These are phyloP conservation scores for Nomia melanderi DNA, from an alignment of 1,140 invertebrate genomes.

Conservation along the genomic window DNA sequence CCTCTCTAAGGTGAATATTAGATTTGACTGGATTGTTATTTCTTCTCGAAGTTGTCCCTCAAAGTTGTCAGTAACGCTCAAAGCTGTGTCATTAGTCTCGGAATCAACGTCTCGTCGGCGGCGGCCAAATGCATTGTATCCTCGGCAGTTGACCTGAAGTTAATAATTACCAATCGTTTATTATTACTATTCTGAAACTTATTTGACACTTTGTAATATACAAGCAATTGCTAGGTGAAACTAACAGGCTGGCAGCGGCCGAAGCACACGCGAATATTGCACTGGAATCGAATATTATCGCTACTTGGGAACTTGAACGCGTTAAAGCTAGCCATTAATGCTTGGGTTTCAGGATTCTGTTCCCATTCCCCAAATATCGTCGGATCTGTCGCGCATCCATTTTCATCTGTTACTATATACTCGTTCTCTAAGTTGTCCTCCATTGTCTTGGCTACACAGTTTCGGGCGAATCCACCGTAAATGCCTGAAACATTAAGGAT, in stretches of 20 bases:
- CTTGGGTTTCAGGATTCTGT: slow-evolving; percentile 90
- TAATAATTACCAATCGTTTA: too few relatives aligned
- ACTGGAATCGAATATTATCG: slow-evolving; percentile 97
- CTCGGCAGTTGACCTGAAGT: slow-evolving; percentile 92
- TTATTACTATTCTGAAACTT: too few relatives aligned
- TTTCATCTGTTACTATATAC: slow-evolving; percentile 95
- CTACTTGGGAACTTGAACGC: slow-evolving; percentile 98
- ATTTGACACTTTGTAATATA: too few relatives aligned
- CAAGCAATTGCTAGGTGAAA: slow-evolving; percentile 54
- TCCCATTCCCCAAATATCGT: slow-evolving; percentile 97
- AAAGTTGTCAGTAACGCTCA: slow-evolving; percentile 82
- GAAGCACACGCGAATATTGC: slow-evolving; percentile 97
- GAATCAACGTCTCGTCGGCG: slow-evolving; percentile 87
- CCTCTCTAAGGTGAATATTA: slow-evolving; percentile 93
- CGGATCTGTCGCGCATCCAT: slow-evolving; percentile 95
- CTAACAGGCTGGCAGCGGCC: slow-evolving; percentile 96
- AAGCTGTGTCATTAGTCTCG: slow-evolving; percentile 82
- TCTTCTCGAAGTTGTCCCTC: slow-evolving; percentile 94
- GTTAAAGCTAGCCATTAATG: slow-evolving; percentile 93
- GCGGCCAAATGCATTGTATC: slow-evolving; percentile 93
- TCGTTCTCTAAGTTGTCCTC: slow-evolving; percentile 94
- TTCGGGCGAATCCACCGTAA: slow-evolving; percentile 96
- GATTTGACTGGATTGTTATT: slow-evolving; percentile 95
- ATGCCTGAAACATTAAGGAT: slow-evolving; percentile 84
- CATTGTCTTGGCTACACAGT: slow-evolving; percentile 95